A percentile compares a stretch with the other conserved stretches of the same genome.
These are phyloP conservation scores for Zaprionus africanus DNA, from an alignment of 1,140 invertebrate species.

Conservation along the genomic window DNA sequence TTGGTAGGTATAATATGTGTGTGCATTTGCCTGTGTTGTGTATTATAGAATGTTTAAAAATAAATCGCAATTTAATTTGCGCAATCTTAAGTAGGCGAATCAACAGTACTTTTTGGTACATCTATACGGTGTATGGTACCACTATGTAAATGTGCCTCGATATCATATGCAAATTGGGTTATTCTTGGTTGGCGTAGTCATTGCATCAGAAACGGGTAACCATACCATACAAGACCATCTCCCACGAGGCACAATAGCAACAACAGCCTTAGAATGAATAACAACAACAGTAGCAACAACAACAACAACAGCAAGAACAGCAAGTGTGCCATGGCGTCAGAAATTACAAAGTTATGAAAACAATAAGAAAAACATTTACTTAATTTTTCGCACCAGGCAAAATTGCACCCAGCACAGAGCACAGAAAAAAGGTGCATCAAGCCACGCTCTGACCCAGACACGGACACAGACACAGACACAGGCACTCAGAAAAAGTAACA, in stretches of 20 bases:
- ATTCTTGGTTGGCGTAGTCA: neutral
- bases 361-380: conserved; percentile 80
- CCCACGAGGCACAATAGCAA: neutral
- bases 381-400: conserved; percentile 71
- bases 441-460: neutral
- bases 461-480: neutral
- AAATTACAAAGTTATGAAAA: conserved; percentile 80
- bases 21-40: neutral
- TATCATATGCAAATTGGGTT: neutral
- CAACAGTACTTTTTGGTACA: conserved; percentile 1
- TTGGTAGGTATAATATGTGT: neutral
- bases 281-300: neutral
- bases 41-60: neutral
- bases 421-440: conserved; percentile 3
- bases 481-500: neutral
- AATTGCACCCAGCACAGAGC: neutral
- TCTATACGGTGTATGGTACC: neutral
- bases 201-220: conserved; percentile 6
- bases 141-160: neutral
- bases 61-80: conserved; percentile 6
- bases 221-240: neutral
- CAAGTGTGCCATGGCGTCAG: conserved; percentile 43
- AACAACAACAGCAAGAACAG: conserved; percentile 2
- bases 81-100: conserved; percentile 1
- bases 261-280: neutral